Conservation (phyloP, 2,888 invertebrate genomes). For the Agrochola litura region DNA sequence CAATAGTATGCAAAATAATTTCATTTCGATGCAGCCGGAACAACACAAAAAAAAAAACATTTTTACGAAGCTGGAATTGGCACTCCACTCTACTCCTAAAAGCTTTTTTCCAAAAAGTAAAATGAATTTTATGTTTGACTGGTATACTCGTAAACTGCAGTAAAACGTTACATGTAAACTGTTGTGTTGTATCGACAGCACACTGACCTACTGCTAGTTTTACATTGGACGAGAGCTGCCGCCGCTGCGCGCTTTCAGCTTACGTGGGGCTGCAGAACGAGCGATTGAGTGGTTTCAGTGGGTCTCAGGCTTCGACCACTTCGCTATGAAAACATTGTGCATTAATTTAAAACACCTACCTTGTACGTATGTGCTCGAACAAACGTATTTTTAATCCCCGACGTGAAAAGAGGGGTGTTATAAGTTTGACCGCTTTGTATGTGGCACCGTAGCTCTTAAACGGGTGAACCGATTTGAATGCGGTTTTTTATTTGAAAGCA, state of each 20-base stretch:
- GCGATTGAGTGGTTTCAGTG: background rate
- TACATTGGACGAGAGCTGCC: conserved; percentile 5
- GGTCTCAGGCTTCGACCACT: too few species aligned
- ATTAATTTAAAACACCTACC: too few species aligned
- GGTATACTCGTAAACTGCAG: background rate
- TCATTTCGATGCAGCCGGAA: background rate
- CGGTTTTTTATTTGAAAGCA: too few species aligned
- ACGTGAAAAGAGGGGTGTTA: too few species aligned
- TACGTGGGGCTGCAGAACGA: conserved; percentile 1
- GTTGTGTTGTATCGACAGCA: conserved; percentile 31
- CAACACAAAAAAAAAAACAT: background rate
- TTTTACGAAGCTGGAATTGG: conserved; percentile 1
- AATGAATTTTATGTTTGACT: conserved; percentile 25
- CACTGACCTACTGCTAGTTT: conserved; percentile 45
- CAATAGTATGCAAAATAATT: too few species aligned
- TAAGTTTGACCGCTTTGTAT: too few species aligned
- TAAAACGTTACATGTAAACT: background rate
- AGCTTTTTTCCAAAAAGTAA: conserved; percentile 17
- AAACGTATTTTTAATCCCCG: too few species aligned
- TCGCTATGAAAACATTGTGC: too few species aligned
- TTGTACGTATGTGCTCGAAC: too few species aligned
- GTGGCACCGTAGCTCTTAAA: too few species aligned
- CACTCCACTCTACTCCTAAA: background rate
- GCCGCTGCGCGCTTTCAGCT: conserved; percentile 31
- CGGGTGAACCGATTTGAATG: too few species aligned